A percentile compares a stretch with the other conserved stretches of the same genome.
Conservation (phyloP, 2,888 invertebrate species). For the Polydrusus pterygomalis region DNA sequence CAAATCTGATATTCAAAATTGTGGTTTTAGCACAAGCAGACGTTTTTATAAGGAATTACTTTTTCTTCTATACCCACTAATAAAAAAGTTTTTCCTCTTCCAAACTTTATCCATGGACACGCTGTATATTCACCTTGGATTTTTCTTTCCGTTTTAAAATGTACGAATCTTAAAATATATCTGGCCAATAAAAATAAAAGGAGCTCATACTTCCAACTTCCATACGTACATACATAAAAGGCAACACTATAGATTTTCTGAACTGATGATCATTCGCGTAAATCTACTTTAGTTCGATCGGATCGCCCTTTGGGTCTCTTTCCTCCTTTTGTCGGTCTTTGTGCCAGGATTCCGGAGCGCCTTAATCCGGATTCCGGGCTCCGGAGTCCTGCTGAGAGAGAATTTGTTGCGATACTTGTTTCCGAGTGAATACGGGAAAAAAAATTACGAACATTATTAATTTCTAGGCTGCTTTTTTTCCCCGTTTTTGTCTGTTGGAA, state of each 20-base stretch:
- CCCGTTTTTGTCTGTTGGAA: neutral
- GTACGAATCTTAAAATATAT: neutral
- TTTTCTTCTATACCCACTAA: no score
- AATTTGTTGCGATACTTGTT: slow-evolving; percentile 46
- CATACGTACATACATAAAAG: slow-evolving; percentile 18
- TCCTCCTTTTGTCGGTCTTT: slow-evolving; percentile 51
- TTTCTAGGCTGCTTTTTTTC: neutral
- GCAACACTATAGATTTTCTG: slow-evolving; percentile 49
- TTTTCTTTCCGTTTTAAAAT: no score
- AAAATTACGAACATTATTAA: slow-evolving; percentile 13
- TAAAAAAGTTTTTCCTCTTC: no score
- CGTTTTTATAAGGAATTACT: no score
- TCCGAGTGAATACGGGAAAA: slow-evolving; percentile 35
- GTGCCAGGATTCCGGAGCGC: slow-evolving; percentile 48
- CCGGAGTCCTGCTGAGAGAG: slow-evolving; percentile 40
- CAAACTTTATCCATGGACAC: no score
- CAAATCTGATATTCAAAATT: no score
- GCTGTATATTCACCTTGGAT: no score
- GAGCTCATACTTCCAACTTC: slow-evolving; percentile 20
- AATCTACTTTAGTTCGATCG: slow-evolving; percentile 55
- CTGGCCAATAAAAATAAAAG: slow-evolving; percentile 4
- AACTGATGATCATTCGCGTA: slow-evolving; percentile 50
- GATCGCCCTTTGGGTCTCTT: slow-evolving; percentile 50
- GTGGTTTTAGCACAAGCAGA: no score
- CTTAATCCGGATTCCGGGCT: slow-evolving; percentile 50